Percentiles rank a stretch among this genome's conserved stretches.
Evolutionary conservation across 2,113 vertebrate genomes (phyloP).

Genomic region (Nycticorax nycticorax): DNA sequence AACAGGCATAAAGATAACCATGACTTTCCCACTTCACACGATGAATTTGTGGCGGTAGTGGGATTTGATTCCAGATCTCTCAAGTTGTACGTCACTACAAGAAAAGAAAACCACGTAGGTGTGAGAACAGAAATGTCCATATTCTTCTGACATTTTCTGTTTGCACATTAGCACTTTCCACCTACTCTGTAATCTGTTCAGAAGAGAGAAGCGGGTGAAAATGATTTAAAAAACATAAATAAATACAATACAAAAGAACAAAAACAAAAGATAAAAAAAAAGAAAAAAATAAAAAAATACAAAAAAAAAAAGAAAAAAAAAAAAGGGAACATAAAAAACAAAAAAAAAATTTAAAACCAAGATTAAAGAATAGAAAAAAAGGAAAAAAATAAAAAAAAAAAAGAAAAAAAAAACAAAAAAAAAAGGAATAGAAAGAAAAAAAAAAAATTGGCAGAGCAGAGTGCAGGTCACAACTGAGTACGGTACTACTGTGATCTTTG

Average conservation of each 20-base stretch:
- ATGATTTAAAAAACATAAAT: too few species aligned
- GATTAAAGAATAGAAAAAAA: too few species aligned
- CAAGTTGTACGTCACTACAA: neutral
- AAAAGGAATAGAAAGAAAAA: too few species aligned
- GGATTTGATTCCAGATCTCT: slow-evolving; percentile 34
- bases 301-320: too few species aligned
- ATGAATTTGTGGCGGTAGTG: slow-evolving; percentile 1
- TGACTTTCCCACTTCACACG: neutral
- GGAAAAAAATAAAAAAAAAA: too few species aligned
- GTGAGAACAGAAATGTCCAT: slow-evolving; percentile 32
- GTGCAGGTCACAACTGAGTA: neutral
- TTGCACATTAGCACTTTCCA: slow-evolving; percentile 34
- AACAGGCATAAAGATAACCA: neutral
- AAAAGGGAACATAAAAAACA: too few species aligned
- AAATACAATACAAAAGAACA: too few species aligned
- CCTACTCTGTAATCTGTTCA: slow-evolving; percentile 37
- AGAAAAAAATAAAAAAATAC: too few species aligned
- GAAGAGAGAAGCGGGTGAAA: neutral
- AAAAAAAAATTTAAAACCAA: too few species aligned
- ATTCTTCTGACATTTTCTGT: slow-evolving; percentile 47
- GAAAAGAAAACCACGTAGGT: slow-evolving; percentile 50
- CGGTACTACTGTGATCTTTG: neutral
- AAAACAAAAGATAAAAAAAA: too few species aligned
- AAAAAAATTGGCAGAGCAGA: too few species aligned
- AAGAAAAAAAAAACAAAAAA: too few species aligned